Evolutionary conservation across 2,888 invertebrate species (phyloP).

Genomic region (Myopa tessellatipennis): DNA sequence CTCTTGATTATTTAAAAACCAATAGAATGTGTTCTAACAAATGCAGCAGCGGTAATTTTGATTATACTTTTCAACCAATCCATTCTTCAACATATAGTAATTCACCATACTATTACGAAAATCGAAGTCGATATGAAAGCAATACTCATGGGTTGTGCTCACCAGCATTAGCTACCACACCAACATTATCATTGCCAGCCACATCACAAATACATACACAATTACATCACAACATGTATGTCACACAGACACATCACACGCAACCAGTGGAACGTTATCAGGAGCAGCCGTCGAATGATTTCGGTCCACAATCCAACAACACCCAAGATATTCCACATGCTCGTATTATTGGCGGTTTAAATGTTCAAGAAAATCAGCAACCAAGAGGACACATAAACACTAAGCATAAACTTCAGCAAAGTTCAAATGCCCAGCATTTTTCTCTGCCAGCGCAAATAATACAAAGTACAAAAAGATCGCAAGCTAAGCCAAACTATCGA

Average conservation of each 20-base stretch:
- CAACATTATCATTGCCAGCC: constrained; percentile 56
- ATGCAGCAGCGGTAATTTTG: constrained; percentile 37
- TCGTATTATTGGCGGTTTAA: constrained; percentile 1
- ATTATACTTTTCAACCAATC: constrained; percentile 31
- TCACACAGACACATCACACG: constrained; percentile 41
- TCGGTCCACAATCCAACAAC: neutral
- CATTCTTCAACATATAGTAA: constrained; percentile 20
- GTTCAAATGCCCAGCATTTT: neutral
- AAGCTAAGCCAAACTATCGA: constrained; percentile 63
- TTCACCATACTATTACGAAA: constrained; percentile 51
- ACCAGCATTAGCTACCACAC: constrained; percentile 55
- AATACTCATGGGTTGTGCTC: constrained; percentile 51
- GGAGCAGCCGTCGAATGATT: constrained; percentile 23
- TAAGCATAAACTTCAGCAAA: neutral
- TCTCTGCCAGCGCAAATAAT: constrained; percentile 30
- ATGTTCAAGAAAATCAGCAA: constrained; percentile 39
- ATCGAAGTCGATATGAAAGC: constrained; percentile 47
- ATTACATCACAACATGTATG: constrained; percentile 26
- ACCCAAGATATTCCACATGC: constrained; percentile 9
- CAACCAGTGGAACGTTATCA: constrained; percentile 43
- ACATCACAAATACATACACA: constrained; percentile 46
- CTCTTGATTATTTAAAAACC: constrained; percentile 56
- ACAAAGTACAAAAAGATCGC: constrained; percentile 48
- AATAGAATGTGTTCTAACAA: constrained; percentile 48
- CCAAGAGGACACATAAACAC: constrained; percentile 38